Evolutionary conservation across 1,140 invertebrate species (phyloP).

Genomic region (fruit fly (Drosophila melanogaster)): Release_6_plus_ISO1_MT NT_033777.3:23528501-23529000

Average conservation of each 20-base stretch:
- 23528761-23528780: slow-evolving; percentile 48
- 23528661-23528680: slow-evolving; percentile 85
- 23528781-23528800: slow-evolving; percentile 41
- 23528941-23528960: slow-evolving; percentile 48
- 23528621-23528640: neutral
- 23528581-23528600: slow-evolving; percentile 35
- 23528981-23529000: slow-evolving; percentile 79
- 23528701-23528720: slow-evolving; percentile 86
- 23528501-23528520: slow-evolving; percentile 74
- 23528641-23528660: neutral
- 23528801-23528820: slow-evolving; percentile 41
- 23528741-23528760: slow-evolving; percentile 64
- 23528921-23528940: slow-evolving; percentile 19
- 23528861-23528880: slow-evolving; percentile 68
- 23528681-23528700: slow-evolving; percentile 86
- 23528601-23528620: slow-evolving; percentile 12
- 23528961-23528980: slow-evolving; percentile 58
- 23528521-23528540: slow-evolving; percentile 50
- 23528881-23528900: slow-evolving; percentile 43
- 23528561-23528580: slow-evolving; percentile 56
- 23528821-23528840: slow-evolving; percentile 51
- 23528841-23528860: slow-evolving; percentile 57
- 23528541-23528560: slow-evolving; percentile 53
- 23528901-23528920: slow-evolving; percentile 54
- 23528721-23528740: slow-evolving; percentile 86